Base-by-base conservation (phyloP, 2,797 vertebrate species). In the Falco cherrug region DNA sequence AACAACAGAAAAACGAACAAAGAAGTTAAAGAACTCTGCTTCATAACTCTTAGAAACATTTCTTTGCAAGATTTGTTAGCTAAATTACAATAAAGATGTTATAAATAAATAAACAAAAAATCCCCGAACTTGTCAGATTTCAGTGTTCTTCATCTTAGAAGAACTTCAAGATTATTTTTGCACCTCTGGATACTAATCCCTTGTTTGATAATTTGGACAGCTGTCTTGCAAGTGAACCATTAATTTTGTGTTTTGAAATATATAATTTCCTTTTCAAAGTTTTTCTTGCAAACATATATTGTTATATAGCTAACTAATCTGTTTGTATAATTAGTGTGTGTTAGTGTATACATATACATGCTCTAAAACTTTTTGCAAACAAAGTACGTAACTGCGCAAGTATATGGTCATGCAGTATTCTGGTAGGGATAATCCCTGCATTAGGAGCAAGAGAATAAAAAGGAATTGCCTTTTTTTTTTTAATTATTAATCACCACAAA, bases 341-440 rank as follows among this genome's bases (percentile, higher is more conserved):
- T 61, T 65, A 53, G 39, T 41, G 6, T 17, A 21, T 37, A n/a
- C 37, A 43, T 76, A 25, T 35, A 13, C 18, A 4, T 35, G 22
- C 18, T 67, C 31, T 64, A 37, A 57, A 47, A 53, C 10, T 60
- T 45, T 78, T 26, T 51, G 37, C 37, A 24, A 37, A 53, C 5
- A 1, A 29, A 29, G 16, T 9, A 4, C 24, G 18, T n/a, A n/a
- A 22, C 25, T 56, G 25, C 6, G 2, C 14, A 18, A 1, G 6
- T 26, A 5, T 20, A 4, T 21, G 37, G 35, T n/a, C 50, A 9
- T 14, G 17, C 5, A 47, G 29, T 17, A 7, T 9, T 45, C 69
- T 53, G 43, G 21, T 33, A 68, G 28, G 22, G 59, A 25, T 4
- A 61, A 47, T 37, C 14, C 26, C 18, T 25, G n/a, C 24, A 2